Base-by-base conservation (phyloP, 2,113 vertebrate genomes). In the Siniperca chuatsi region DNA sequence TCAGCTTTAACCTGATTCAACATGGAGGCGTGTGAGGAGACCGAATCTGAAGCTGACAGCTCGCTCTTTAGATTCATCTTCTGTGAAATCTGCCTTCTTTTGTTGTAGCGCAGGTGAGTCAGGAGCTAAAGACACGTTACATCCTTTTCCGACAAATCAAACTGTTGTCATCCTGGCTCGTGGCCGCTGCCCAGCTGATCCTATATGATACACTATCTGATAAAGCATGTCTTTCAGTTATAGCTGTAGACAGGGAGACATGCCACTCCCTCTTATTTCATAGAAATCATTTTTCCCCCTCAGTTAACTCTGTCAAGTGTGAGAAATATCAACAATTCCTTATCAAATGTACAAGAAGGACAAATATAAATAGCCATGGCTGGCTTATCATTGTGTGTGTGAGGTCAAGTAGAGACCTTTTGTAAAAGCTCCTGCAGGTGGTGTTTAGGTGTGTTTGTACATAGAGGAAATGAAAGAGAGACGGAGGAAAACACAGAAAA, bases 71-170 rank as follows among this genome's bases (percentile, higher is more conserved):
- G 18, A 46, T 48, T 57, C 46, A 1, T 48, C 15, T 9, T 23
- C 25, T 52, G 78, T 52, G 66, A 79, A 70, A 46, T 33, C 78
- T 25, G 29, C 48, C 62, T 62, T 57, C 55, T 64, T 54, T 33
- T 78, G 65, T 78, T 44, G 42, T 13, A 33, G 57, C 40, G 2
- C 55, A 9, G 65, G 25, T 25, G 55, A 48, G 57, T 44, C 79
- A 11, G 60, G 13, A 64, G 58, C n/a, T 33, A 8, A 52, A 40
- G 48, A 55, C 48, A 2, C 23, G 1, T 50, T 70, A 70, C 20
- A 6, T 69, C 16, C 33, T 67, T 25, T 66, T 35, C 15, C 44
- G 46, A 54, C 12, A 5, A 67, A 67, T 57, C 62, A n/a, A 6
- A 77, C 1, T 37, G 4, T 52, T 48, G 11, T 74, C 1, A 55